A percentile compares a stretch with the other conserved stretches of the same genome.
phyloP scores from a whole-genome alignment of 92 coral and sea anemone genomes.

The Phymanthus crucifer region DNA sequence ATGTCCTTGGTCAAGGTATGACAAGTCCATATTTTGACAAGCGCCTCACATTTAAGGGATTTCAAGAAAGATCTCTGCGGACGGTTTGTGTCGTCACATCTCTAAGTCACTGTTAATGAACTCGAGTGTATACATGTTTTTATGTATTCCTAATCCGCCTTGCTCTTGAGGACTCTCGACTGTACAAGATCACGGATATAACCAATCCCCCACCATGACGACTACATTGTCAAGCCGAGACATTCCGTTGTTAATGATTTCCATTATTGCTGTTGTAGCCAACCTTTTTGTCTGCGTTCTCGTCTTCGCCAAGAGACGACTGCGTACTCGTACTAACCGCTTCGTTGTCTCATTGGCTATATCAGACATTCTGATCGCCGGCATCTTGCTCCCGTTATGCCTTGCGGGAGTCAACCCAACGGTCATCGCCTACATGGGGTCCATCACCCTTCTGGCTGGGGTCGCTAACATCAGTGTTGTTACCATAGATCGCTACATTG shows the following conservation, averaged over 20 bases:
- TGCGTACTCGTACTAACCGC: constrained; percentile 53
- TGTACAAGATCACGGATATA: constrained; percentile 2
- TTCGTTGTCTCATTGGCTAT: constrained; percentile 60
- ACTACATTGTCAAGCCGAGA: constrained; percentile 9
- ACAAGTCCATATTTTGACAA: background rate
- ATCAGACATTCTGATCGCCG: constrained; percentile 56
- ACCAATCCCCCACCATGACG: constrained; percentile 27
- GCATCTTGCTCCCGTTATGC: constrained; percentile 45
- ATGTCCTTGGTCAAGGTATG: background rate
- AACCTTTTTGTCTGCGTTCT: constrained; percentile 47
- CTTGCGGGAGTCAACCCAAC: constrained; percentile 27
- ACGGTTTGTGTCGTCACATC: constrained; percentile 7
- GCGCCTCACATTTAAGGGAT: constrained; percentile 13
- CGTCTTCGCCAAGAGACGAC: constrained; percentile 38
- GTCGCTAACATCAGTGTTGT: constrained; percentile 50
- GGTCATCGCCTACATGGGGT: constrained; percentile 46
- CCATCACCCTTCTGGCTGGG: constrained; percentile 57
- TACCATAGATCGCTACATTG: constrained; percentile 59
- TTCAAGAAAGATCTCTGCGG: background rate
- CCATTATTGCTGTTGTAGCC: constrained; percentile 35
- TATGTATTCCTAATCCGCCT: constrained; percentile 16
- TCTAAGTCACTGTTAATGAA: constrained; percentile 14
- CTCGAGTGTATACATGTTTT: constrained; percentile 23
- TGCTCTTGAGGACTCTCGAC: constrained; percentile 18
- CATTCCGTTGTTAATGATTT: constrained; percentile 38